phyloP scores from a whole-genome alignment of 2,113 vertebrate genomes.

The Gorsachius goisagi region DNA sequence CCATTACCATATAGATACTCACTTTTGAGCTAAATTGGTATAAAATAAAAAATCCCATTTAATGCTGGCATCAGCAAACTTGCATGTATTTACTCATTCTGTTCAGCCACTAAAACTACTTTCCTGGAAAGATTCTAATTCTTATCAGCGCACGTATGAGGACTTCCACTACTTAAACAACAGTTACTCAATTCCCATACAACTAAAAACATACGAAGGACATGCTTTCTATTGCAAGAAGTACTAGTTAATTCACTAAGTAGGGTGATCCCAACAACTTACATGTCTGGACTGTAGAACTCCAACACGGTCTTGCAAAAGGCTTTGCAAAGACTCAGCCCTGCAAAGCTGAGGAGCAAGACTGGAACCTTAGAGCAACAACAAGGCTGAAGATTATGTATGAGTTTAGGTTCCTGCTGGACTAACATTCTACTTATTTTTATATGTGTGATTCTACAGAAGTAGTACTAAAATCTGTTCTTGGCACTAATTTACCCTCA shows the following conservation, averaged over 20 bases:
- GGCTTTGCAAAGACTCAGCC: neutral
- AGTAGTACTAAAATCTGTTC: neutral
- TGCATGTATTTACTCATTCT: neutral
- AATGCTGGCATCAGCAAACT: neutral
- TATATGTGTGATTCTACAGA: neutral
- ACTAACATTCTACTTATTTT: neutral
- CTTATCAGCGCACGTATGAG: neutral
- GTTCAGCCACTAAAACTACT: neutral
- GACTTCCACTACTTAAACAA: neutral
- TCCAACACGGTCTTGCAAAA: neutral
- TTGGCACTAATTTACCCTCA: neutral
- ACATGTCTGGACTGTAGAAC: neutral
- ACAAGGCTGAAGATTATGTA: neutral
- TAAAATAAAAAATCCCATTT: neutral
- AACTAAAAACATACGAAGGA: neutral
- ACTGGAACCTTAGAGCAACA: neutral
- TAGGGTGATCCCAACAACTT: neutral
- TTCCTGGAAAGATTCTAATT: neutral
- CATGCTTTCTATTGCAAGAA: neutral
- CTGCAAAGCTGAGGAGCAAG: neutral
- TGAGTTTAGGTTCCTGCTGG: neutral
- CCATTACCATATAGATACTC: neutral
- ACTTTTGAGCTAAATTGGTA: neutral
- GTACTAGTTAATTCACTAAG: neutral
- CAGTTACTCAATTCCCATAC: neutral